Base-by-base conservation (phyloP, 2,888 invertebrate species). In the Sylvicola cinctus region DNA sequence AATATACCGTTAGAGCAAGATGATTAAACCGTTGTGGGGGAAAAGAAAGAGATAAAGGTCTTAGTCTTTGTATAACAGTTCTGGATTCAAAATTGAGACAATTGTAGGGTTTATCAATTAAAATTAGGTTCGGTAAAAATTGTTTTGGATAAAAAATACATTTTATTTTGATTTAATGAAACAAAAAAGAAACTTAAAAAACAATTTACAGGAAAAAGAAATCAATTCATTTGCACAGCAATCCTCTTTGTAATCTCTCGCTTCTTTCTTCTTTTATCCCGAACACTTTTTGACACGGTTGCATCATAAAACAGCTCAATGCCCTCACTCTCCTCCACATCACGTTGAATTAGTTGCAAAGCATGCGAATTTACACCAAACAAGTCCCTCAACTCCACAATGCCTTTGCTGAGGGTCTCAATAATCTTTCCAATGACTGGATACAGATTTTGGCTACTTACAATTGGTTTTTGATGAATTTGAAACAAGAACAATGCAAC, bases 301-400 rank as follows among this genome's bases (percentile, higher is more conserved):
- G 79, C 78, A 45, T 87, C 87, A 37, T 63, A 63, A 60, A 90
- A 90, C 42, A 85, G 58, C 45, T 73, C 71, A 16, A 84, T 68
- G 34, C 75, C 72, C 43, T 79, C 74, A 2, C 66, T 63, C 41
- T 74, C 71, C 55, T 87, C 87, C 10, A 80, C 63, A 41, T 76
- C 71, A 35, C 73, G 66, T 46, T 79, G 77, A 33, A 85, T 49
- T 55, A 78, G 74, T 38, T 72, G 67, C 47, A 93, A 61, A 0
- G 79, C 84, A 51, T 84, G 78, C 41, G 79, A 58, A 59, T 95
- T 95, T 52, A 71, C 78, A 4, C 90, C 91, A 31, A 85, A 68
- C 46, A 71, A 65, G 52, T 90, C 83, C 72, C 90, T 60, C 12
- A 66, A 39, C 5, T 51, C 46, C 12, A 40, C 42, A 0, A 55